Evolutionary conservation across 2,888 invertebrate genomes (phyloP), one percentile per base, ranked within the genome.

Genomic region (Athalia circularis): DNA sequence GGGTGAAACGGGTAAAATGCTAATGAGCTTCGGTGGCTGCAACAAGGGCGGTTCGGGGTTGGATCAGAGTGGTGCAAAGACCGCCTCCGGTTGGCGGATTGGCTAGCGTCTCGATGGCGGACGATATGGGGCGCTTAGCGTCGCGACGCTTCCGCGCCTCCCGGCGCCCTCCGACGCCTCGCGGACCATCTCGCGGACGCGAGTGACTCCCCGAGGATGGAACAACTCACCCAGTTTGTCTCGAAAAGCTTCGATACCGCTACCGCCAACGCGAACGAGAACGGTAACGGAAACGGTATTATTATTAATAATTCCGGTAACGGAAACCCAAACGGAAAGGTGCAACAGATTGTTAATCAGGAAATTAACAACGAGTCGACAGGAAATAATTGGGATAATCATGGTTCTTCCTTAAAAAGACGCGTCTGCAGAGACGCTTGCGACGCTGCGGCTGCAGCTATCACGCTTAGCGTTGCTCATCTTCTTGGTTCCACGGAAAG

Each of bases 181-280:
- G 52, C 70, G 62, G 61, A 57, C 70, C 29, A 62, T 70, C 70
- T 70, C 68, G 62, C 77, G 70, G 61, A 68, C 62, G 52, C 79
- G 81, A 70, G 81, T 79, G 80, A 75, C 57, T 79, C 77, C 75
- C 79, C 74, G 82, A 91, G 89, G 91, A 96, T 97, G 96, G 96
- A 96, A 92, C 96, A 96, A 92, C 93, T 97, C 91, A 95, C 96
- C 88, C 96, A 96, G 92, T 96, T 97, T 92, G 96, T 97, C 89
- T 96, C 96, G 87, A 96, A 96, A 92, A 96, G 96, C 81, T 95
- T 96, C 91, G 95, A 95, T 79, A 80, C 84, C 79, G 72, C 62
- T 47, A 83, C 79, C 79, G 75, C 50, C 47, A 80, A 84, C 79
- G 78, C 50, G 72, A 82, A 79, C 77, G 68, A 29, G 5, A 52